Evolutionary conservation across 2,888 invertebrate species (phyloP).

Genomic region (Gasteruption jaculator): DNA sequence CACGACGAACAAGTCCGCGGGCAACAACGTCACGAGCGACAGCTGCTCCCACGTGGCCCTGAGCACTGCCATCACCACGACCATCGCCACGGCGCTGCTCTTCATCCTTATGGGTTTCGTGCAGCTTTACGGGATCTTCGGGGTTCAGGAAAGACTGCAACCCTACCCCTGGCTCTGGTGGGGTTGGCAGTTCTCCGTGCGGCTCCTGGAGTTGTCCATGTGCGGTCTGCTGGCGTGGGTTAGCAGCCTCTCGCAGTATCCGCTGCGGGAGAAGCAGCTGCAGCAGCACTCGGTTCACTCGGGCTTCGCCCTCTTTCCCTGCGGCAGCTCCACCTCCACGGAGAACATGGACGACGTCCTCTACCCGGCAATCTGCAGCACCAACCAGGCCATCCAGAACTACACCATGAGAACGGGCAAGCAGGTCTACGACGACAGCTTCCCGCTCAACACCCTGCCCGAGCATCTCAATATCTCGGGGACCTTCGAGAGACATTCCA

Average conservation of each 20-base stretch:
- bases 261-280: conserved; percentile 62
- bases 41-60: conserved; percentile 60
- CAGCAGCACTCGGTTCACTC: conserved; percentile 52
- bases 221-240: conserved; percentile 84
- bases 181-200: conserved; percentile 83
- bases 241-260: conserved; percentile 67
- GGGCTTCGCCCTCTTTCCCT: conserved; percentile 76
- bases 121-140: conserved; percentile 77
- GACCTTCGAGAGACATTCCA: conserved; percentile 49
- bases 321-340: conserved; percentile 73
- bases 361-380: conserved; percentile 81
- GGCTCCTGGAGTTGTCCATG: conserved; percentile 83
- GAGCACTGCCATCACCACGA: conserved; percentile 84
- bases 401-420: conserved; percentile 76
- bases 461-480: conserved; percentile 47
- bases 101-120: conserved; percentile 79
- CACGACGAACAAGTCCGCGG: conserved; percentile 40
- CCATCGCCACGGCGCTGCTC: conserved; percentile 79
- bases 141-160: conserved; percentile 53
- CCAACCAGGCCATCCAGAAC: conserved; percentile 80
- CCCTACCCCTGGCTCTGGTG: conserved; percentile 78
- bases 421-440: conserved; percentile 69
- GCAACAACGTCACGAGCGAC: conserved; percentile 64
- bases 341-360: conserved; percentile 79
- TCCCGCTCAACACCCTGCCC: conserved; percentile 56